phyloP scores from a whole-genome alignment of 2,888 invertebrate species.

The Mycalesis mineus region DNA sequence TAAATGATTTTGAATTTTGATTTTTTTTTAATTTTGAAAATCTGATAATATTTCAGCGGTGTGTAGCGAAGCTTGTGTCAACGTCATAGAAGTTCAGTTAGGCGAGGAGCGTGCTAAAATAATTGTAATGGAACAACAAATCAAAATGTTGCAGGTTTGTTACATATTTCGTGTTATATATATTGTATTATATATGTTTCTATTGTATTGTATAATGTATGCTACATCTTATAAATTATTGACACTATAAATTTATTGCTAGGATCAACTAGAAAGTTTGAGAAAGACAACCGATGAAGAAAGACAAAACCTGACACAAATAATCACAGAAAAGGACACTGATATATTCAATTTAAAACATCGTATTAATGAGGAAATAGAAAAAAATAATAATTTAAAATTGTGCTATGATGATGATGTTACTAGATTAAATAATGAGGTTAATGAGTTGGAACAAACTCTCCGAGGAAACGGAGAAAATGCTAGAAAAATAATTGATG shows the following conservation, averaged over 20 bases:
- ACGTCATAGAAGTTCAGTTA: constrained; percentile 67
- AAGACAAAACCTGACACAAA: constrained; percentile 39
- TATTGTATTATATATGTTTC: not conserved
- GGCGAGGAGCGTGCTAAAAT: constrained; percentile 64
- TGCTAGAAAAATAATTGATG: constrained; percentile 46
- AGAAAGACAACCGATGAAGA: constrained; percentile 44
- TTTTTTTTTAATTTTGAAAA: too few relatives aligned
- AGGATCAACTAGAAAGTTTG: constrained; percentile 47
- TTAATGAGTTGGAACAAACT: constrained; percentile 59
- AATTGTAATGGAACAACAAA: constrained; percentile 52
- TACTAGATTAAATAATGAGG: constrained; percentile 54
- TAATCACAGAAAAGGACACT: constrained; percentile 50
- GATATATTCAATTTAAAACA: constrained; percentile 56
- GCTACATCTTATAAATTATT: too few relatives aligned
- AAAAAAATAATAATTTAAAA: constrained; percentile 52
- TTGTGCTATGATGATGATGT: constrained; percentile 48
- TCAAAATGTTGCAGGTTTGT: constrained; percentile 55
- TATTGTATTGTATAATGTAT: not conserved
- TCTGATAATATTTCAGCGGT: constrained; percentile 42
- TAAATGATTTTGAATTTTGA: too few relatives aligned
- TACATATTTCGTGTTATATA: not conserved
- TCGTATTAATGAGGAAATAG: constrained; percentile 58
- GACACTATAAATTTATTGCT: constrained; percentile 9
- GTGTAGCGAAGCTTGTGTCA: constrained; percentile 64
- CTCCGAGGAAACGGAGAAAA: constrained; percentile 49